These are phyloP conservation scores for Sarcophaga bullata DNA, from an alignment of 1,140 invertebrate genomes.

Conservation along the genomic window DNA sequence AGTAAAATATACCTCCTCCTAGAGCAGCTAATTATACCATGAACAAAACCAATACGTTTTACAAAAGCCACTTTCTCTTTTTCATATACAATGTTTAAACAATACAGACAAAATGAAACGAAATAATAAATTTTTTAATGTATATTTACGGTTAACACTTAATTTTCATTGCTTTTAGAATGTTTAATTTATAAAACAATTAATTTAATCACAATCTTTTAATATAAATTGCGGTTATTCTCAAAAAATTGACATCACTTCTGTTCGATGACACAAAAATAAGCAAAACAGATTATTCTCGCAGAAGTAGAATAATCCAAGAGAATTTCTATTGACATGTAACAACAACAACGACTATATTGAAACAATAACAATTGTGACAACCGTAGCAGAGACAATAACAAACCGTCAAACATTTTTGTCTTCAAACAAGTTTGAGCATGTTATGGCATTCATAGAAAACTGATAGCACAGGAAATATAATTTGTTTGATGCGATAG, in stretches of 20 bases:
- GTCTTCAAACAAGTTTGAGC: no score
- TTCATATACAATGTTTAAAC: not conserved
- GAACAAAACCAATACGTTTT: not conserved
- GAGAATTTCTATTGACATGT: not conserved
- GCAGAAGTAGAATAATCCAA: not conserved
- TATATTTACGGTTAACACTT: not conserved
- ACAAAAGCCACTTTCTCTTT: slow-evolving; percentile 21
- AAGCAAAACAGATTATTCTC: not conserved
- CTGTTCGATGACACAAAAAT: not conserved
- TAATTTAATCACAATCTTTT: slow-evolving; percentile 5
- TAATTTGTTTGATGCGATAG: no score
- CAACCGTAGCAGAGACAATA: no score
- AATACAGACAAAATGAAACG: no score
- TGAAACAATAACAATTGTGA: not conserved
- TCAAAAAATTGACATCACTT: slow-evolving; percentile 21
- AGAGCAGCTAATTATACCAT: not conserved
- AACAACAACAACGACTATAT: not conserved
- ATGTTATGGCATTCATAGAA: no score
- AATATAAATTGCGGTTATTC: not conserved
- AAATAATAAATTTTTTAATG: not conserved
- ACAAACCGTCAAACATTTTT: no score
- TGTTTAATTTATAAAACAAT: not conserved
- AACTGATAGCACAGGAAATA: no score
- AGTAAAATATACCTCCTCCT: not conserved
- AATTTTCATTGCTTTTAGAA: not conserved